phyloP scores from a whole-genome alignment of 2,797 vertebrate species.

The Sebastolobus altivelis region DNA sequence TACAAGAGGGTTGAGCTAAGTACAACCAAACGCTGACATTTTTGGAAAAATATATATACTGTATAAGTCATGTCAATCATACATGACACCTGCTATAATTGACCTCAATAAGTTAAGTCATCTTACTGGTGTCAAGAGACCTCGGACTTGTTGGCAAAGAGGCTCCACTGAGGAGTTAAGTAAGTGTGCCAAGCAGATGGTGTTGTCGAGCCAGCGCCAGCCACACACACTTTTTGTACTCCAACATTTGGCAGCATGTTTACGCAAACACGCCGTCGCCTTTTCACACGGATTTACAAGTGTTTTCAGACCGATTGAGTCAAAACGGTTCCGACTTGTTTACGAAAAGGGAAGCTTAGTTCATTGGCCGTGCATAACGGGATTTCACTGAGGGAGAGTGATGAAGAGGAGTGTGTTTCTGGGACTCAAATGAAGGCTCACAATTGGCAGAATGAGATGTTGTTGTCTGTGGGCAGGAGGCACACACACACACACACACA shows the following conservation, averaged over 20 bases:
- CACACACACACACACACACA: constrained; percentile 12
- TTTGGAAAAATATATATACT: too few species aligned
- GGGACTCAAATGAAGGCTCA: constrained; percentile 36
- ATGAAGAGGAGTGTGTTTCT: constrained; percentile 49
- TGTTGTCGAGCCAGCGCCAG: neutral
- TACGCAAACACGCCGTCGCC: constrained; percentile 24
- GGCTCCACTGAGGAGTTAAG: neutral
- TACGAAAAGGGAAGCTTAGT: constrained; percentile 49
- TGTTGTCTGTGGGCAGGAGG: constrained; percentile 42
- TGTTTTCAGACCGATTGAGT: constrained; percentile 42
- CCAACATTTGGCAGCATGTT: constrained; percentile 50
- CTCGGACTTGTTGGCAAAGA: constrained; percentile 8
- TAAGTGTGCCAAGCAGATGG: constrained; percentile 55
- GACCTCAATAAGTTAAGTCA: constrained; percentile 19
- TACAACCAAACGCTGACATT: too few species aligned
- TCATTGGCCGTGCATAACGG: constrained; percentile 49
- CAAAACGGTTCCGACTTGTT: constrained; percentile 60
- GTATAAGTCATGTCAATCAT: neutral
- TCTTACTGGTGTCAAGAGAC: constrained; percentile 21
- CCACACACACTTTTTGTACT: constrained; percentile 19
- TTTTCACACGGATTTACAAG: constrained; percentile 48
- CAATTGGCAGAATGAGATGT: constrained; percentile 53
- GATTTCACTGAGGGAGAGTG: constrained; percentile 64
- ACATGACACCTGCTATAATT: constrained; percentile 1
- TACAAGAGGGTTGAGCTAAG: too few species aligned